Percentiles rank a stretch among this genome's conserved stretches.
These are phyloP conservation scores for Helleia helle DNA, from an alignment of 2,888 invertebrate species.

Conservation along the genomic window DNA sequence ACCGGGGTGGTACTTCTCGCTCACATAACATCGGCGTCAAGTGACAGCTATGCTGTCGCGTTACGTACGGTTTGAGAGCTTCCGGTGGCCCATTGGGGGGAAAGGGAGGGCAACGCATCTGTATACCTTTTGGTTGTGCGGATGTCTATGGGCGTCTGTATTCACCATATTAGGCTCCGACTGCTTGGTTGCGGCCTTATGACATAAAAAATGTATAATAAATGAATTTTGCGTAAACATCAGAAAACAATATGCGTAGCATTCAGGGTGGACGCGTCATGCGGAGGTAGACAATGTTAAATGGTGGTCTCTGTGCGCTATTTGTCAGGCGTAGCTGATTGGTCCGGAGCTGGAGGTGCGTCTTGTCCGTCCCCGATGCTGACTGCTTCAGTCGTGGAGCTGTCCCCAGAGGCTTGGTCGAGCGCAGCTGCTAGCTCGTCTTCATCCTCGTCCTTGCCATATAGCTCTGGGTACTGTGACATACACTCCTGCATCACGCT, in stretches of 20 bases:
- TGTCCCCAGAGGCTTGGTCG: constrained; percentile 15
- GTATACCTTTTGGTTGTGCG: too few species aligned
- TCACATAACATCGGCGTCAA: too few species aligned
- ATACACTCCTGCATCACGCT: constrained; percentile 94
- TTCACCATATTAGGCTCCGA: too few species aligned
- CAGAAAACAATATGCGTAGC: not conserved
- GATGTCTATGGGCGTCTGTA: too few species aligned
- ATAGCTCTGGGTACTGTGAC: constrained; percentile 88
- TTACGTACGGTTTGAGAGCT: too few species aligned
- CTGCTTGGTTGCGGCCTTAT: too few species aligned
- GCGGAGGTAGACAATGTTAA: not conserved
- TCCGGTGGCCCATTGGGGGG: too few species aligned
- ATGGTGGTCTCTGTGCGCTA: not conserved
- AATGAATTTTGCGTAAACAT: not conserved
- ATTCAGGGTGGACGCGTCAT: not conserved
- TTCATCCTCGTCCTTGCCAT: constrained; percentile 80
- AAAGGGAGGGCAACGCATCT: too few species aligned
- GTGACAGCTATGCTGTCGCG: too few species aligned
- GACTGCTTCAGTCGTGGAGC: constrained; percentile 5
- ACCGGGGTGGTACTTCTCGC: too few species aligned
- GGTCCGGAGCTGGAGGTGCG: not conserved
- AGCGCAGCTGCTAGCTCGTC: constrained; percentile 33
- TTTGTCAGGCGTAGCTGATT: not conserved
- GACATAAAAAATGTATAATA: too few species aligned
- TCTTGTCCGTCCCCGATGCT: not conserved